Evolutionary conservation across 2,113 vertebrate species (phyloP).

Genomic region (Antigone vipio): DNA sequence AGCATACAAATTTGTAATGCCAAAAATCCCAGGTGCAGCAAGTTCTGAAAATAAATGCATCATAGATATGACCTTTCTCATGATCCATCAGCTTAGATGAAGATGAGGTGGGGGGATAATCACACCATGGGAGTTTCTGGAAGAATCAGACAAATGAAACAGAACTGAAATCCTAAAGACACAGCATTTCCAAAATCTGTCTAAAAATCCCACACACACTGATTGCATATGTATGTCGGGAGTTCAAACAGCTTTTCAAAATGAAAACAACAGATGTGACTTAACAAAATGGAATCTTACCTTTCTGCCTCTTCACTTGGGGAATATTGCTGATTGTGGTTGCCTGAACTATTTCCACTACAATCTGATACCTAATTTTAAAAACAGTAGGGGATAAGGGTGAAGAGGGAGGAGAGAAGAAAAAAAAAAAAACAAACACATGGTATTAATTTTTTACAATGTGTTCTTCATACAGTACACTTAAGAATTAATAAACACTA

Average conservation of each 20-base stretch:
- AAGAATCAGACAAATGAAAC: slow-evolving; percentile 4
- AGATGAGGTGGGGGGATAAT: neutral
- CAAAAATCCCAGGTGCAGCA: neutral
- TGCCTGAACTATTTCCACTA: slow-evolving; percentile 97
- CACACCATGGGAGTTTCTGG: neutral
- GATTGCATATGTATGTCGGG: neutral
- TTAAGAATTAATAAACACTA: neutral
- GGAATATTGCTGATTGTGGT: slow-evolving; percentile 97
- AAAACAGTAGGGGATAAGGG: neutral
- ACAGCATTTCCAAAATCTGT: neutral
- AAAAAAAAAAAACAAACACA: neutral
- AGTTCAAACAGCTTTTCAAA: slow-evolving; percentile 16
- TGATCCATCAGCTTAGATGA: neutral
- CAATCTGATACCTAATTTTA: slow-evolving; percentile 93
- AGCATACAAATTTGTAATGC: neutral
- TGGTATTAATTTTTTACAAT: neutral
- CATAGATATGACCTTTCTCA: neutral
- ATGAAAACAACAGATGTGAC: slow-evolving; percentile 30
- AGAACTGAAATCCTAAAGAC: neutral
- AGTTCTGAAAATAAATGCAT: neutral
- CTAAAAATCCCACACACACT: neutral
- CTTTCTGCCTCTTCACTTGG: slow-evolving; percentile 96
- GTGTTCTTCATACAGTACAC: neutral
- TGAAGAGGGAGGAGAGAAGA: neutral
- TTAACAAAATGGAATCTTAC: slow-evolving; percentile 74